A percentile compares a stretch with the other conserved stretches of the same genome.
These are phyloP conservation scores for Ichneumoninae sp. DNA, from an alignment of 2,888 invertebrate species.

Conservation along the genomic window DNA sequence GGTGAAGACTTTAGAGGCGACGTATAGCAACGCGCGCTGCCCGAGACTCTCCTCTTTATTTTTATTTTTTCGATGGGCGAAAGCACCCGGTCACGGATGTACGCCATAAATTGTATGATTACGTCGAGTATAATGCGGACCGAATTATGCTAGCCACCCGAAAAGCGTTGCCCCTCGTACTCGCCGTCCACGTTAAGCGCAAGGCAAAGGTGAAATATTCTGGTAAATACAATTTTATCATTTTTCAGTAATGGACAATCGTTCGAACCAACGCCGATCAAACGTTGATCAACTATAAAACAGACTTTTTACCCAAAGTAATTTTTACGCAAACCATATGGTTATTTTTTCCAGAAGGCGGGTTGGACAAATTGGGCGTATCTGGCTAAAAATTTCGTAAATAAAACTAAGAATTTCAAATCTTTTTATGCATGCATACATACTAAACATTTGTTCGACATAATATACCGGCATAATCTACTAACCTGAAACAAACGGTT, in stretches of 20 bases:
- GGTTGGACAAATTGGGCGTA: too few relatives aligned
- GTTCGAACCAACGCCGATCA: not conserved
- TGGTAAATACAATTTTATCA: not conserved
- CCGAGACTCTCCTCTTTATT: slow-evolving; percentile 51
- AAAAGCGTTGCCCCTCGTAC: slow-evolving; percentile 27
- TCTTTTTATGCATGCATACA: too few relatives aligned
- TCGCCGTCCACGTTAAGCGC: not conserved
- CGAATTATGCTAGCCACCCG: slow-evolving; percentile 69
- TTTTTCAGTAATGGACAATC: not conserved
- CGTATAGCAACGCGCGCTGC: slow-evolving; percentile 49
- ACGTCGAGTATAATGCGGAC: slow-evolving; percentile 72
- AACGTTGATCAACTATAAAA: not conserved
- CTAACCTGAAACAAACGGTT: too few relatives aligned
- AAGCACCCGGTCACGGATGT: slow-evolving; percentile 61
- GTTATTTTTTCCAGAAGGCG: too few relatives aligned
- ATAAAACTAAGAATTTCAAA: too few relatives aligned
- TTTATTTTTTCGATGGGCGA: slow-evolving; percentile 50
- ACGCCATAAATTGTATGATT: slow-evolving; percentile 76
- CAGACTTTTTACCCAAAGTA: too few relatives aligned
- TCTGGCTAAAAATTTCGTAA: too few relatives aligned
- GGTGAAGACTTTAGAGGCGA: slow-evolving; percentile 43
- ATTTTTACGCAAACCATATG: too few relatives aligned
- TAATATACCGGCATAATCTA: too few relatives aligned
- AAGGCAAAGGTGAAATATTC: not conserved
- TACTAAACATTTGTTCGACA: too few relatives aligned